These are phyloP conservation scores for Lacerta bilineata DNA, from an alignment of 2,797 vertebrate species.

Conservation along the genomic window DNA sequence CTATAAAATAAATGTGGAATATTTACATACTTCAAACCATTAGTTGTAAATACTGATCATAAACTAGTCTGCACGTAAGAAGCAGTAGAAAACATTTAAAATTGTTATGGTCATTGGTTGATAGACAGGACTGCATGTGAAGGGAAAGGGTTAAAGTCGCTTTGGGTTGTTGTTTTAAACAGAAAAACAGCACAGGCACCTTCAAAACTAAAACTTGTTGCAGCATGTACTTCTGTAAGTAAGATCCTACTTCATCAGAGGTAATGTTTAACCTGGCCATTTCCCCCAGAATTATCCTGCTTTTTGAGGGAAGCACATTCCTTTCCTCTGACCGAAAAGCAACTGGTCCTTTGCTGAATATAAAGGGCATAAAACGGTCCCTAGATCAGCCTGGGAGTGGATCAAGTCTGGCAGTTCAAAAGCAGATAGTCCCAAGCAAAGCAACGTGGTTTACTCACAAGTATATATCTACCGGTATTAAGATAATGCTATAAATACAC, in stretches of 20 bases:
- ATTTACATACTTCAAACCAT: background rate
- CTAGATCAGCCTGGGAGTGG: background rate
- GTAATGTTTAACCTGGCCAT: background rate
- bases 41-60: background rate
- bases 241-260: background rate
- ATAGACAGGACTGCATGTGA: background rate
- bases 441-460: background rate
- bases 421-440: background rate
- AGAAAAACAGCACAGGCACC: background rate
- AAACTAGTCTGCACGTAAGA: background rate
- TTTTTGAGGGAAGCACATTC: background rate
- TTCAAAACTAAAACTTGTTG: background rate
- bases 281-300: background rate
- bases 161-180: background rate
- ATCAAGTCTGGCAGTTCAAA: background rate
- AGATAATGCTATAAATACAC: conserved; percentile 1
- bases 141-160: background rate
- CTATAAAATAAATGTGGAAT: background rate
- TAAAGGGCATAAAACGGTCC: background rate
- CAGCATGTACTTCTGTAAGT: background rate
- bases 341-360: background rate
- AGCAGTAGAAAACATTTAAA: background rate
- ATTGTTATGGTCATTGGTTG: background rate
- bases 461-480: background rate
- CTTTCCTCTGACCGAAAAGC: background rate